Conservation (phyloP, 2,888 invertebrate species). For the Unio pictorum region DNA sequence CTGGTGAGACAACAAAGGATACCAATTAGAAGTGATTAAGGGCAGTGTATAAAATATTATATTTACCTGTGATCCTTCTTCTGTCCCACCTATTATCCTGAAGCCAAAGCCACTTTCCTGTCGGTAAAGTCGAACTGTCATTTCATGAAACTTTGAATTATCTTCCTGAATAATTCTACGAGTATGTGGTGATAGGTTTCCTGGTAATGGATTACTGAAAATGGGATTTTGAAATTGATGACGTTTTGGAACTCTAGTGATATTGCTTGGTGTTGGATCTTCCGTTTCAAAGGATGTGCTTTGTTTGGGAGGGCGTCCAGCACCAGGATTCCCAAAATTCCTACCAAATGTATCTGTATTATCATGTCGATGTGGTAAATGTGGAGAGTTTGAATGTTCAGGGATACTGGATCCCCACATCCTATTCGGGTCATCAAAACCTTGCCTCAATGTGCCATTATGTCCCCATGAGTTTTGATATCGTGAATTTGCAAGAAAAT, state of each 20-base stretch:
- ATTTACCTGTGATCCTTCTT: conserved; percentile 91
- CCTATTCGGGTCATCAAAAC: conserved; percentile 31
- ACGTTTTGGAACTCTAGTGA: conserved; percentile 57
- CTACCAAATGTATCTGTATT: conserved; percentile 34
- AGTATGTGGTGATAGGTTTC: conserved; percentile 40
- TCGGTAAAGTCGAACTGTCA: conserved; percentile 86
- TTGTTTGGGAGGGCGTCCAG: conserved; percentile 68
- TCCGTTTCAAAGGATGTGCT: conserved; percentile 78
- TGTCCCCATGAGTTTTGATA: conserved; percentile 32
- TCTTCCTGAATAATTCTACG: conserved; percentile 47
- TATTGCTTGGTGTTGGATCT: conserved; percentile 72
- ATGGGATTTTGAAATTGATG: conserved; percentile 45
- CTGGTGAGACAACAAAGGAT: no score
- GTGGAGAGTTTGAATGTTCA: conserved; percentile 35
- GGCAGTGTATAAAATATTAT: not conserved
- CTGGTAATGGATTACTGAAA: conserved; percentile 30
- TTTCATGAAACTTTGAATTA: conserved; percentile 74
- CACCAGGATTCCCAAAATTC: conserved; percentile 38
- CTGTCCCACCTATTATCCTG: conserved; percentile 97
- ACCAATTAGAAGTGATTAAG: no score
- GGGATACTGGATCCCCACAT: conserved; percentile 42
- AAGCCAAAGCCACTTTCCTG: conserved; percentile 97
- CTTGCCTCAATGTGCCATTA: conserved; percentile 33
- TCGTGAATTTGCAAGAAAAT: conserved; percentile 33
- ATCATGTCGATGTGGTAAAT: conserved; percentile 33